phyloP scores from a whole-genome alignment of 30 jellyfish, hydroid and myxozoan species.

The Haliclystus octoradiatus region DNA sequence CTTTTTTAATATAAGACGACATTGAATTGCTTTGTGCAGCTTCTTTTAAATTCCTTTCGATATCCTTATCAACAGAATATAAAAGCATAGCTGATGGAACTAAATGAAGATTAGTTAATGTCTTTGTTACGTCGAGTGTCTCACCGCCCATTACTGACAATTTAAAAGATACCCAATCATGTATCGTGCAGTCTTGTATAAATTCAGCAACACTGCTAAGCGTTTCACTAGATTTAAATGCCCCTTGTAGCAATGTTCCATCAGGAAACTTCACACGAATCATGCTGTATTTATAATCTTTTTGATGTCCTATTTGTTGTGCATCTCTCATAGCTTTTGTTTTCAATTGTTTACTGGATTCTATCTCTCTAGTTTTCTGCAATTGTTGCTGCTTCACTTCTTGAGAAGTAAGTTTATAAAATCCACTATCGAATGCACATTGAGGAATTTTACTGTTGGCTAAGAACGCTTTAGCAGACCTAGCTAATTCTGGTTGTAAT shows the following conservation, averaged over 20 bases:
- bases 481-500: constrained; percentile 35
- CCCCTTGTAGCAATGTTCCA: constrained; percentile 71
- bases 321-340: constrained; percentile 80
- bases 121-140: no score
- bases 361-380: constrained; percentile 20
- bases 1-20: no score
- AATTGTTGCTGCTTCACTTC: constrained; percentile 60
- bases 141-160: no score
- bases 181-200: no score
- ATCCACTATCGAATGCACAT: constrained; percentile 51
- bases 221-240: constrained; percentile 51
- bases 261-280: constrained; percentile 82
- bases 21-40: no score
- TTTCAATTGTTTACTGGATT: constrained; percentile 32
- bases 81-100: no score
- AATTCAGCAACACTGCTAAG: no score
- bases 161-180: no score
- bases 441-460: constrained; percentile 32
- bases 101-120: no score
- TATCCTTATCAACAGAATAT: no score
- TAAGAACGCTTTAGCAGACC: constrained; percentile 43
- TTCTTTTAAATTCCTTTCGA: no score
- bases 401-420: constrained; percentile 27
- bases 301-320: background rate
- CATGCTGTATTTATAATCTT: constrained; percentile 32